Evolutionary conservation across 2,888 invertebrate species (phyloP), one percentile per base, ranked within the genome.

Genomic region (Melanophora roralis): DNA sequence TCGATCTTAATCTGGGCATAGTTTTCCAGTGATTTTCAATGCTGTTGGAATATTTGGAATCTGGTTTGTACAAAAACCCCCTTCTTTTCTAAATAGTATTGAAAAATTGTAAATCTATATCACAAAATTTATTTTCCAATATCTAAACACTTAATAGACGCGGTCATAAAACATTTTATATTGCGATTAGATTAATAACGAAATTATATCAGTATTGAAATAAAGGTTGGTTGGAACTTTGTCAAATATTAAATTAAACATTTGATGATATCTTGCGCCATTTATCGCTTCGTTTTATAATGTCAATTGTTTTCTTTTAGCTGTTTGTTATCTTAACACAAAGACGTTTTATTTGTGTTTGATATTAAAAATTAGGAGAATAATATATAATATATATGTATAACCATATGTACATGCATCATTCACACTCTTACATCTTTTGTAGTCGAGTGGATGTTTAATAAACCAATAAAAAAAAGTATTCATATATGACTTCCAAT

Each of bases 401-500:
- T n/a, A n/a, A n/a, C n/a, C n/a, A n/a, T n/a, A n/a, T n/a, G n/a
- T n/a, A n/a, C n/a, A n/a, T n/a, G n/a, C n/a, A n/a, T n/a, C n/a
- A n/a, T n/a, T n/a, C n/a, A n/a, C n/a, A n/a, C n/a, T n/a, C 19
- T 11, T n/a, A 11, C 36, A 34, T 12, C 34, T 53, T 60, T 60
- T 59, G 19, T 34, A 21, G 16, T 38, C 55, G 38, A 72, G 62
- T 67, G 53, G 12, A 21, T 49, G 34, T 53, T 75, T 84, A 83
- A 84, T 88, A 84, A 86, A 84, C 83, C 84, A 85, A 87, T 87
- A 88, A 88, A 88, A 86, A 21, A 21, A 40, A 40, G 27, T 40
- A 83, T 85, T 85, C 84, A 84, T 84, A 86, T 88, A 85, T 12
- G 57, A 86, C 86, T 84, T 87, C 86, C 84, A 87, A 87, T 88